Conservation (phyloP, 2,113 vertebrate genomes). For the Scomber colias region DNA sequence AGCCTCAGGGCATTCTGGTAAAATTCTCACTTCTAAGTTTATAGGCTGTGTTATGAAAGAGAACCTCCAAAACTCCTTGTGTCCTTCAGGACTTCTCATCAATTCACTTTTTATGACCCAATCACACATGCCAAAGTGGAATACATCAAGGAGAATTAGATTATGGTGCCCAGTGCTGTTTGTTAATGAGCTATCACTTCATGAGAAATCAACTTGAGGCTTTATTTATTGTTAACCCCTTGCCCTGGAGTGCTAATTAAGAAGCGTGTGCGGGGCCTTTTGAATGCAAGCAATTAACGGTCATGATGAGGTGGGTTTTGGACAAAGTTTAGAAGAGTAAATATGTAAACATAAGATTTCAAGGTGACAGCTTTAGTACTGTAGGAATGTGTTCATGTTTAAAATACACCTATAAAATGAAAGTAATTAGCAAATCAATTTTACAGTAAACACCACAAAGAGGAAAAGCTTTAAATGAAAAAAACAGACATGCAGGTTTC, state of each 20-base stretch:
- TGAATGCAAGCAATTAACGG: slow-evolving; percentile 30
- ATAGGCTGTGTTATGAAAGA: slow-evolving; percentile 31
- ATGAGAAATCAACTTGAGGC: slow-evolving; percentile 21
- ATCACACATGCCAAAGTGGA: slow-evolving; percentile 46
- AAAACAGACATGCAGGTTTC: neutral
- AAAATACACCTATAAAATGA: neutral
- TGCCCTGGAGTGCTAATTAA: slow-evolving; percentile 40
- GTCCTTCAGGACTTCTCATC: slow-evolving; percentile 56
- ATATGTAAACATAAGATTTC: neutral
- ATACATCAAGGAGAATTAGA: slow-evolving; percentile 42
- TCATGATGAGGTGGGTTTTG: slow-evolving; percentile 15
- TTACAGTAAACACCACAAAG: too few relatives aligned
- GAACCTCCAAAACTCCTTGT: slow-evolving; percentile 38
- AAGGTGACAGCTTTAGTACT: neutral
- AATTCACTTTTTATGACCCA: slow-evolving; percentile 43
- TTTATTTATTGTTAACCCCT: slow-evolving; percentile 41
- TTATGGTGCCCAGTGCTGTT: slow-evolving; percentile 19
- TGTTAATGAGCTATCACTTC: slow-evolving; percentile 51
- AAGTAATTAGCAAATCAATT: too few relatives aligned
- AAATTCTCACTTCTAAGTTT: slow-evolving; percentile 74
- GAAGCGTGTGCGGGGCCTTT: slow-evolving; percentile 16
- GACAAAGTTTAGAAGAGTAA: slow-evolving; percentile 3
- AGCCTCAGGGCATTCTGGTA: slow-evolving; percentile 60
- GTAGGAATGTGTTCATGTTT: neutral
- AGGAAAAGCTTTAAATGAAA: too few relatives aligned